Evolutionary conservation across 2,113 vertebrate species (phyloP), one percentile per base, ranked within the genome.

Genomic region (Balaeniceps rex): DNA sequence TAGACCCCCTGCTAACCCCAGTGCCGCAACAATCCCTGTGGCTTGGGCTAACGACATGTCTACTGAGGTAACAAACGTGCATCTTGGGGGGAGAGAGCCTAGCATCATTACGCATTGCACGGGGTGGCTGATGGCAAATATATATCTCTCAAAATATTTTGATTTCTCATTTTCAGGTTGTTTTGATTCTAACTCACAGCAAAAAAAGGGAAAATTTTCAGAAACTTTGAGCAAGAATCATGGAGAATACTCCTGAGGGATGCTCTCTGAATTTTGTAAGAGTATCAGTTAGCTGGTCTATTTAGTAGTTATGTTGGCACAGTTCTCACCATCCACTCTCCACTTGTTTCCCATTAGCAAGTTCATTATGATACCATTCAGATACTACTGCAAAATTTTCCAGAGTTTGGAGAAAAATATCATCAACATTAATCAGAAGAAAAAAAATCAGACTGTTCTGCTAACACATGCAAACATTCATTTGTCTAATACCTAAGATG

Each of bases 101-200:
- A 6, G 49, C 4, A 2, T 49, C 12, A 6, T 17, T 11, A 13
- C 4, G 1, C 2, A 0, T 9, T 38, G 55, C 22, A 7, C 47
- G 8, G 5, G 22, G 34, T 25, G 51, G 12, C 34, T 3, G 11
- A 33, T 6, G 15, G 42, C 42, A 44, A 44, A 44, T 44, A 44
- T 44, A 44, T 44, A 44, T 44, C 42, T 44, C 42, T 44, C 42
- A 44, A 44, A 22, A 34, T 60, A 36, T 54, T 85, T 65, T 4
- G 9, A 18, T 66, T 57, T 71, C 49, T 72, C 29, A 28, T 72
- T 92, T 66, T 55, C 40, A 63, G n/a, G 28, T 44, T 89, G 57
- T 63, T 61, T 78, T 28, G 8, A n/a, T n/a, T 66, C 40, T 51
- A 66, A 81, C 10, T 88, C 31, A 14, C 29, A n/a, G 57, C 7